Evolutionary conservation across 92 coral and sea anemone species (phyloP).

Genomic region (Siderastrea radians): DNA sequence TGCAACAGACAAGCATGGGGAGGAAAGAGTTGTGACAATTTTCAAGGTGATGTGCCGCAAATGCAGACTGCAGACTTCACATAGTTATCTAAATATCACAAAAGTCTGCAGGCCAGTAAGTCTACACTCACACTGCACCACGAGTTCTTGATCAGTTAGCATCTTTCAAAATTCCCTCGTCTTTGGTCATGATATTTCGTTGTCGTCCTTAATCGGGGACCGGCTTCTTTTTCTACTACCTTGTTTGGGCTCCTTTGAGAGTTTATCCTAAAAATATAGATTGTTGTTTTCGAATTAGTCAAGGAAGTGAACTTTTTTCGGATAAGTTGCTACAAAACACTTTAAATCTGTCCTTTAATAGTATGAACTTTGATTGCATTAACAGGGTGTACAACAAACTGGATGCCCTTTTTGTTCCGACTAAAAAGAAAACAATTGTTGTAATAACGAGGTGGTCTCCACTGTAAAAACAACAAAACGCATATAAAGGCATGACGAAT

Average conservation of each 20-base stretch:
- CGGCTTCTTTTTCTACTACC: not conserved
- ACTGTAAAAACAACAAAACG: not conserved
- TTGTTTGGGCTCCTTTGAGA: not conserved
- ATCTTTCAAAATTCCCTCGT: constrained; percentile 4
- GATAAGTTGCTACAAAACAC: not conserved
- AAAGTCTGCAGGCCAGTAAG: not conserved
- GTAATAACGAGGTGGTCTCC: too few species aligned
- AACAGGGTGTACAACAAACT: too few species aligned
- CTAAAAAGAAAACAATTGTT: too few species aligned
- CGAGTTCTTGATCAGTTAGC: not conserved
- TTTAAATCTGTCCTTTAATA: not conserved
- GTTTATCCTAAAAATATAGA: not conserved
- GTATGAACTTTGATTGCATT: too few species aligned
- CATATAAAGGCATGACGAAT: not conserved
- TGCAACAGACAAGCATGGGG: too few species aligned
- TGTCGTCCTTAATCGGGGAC: not conserved
- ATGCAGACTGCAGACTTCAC: too few species aligned
- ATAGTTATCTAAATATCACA: not conserved
- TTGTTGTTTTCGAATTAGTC: not conserved
- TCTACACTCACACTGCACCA: not conserved
- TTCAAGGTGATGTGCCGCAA: too few species aligned
- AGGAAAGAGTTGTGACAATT: too few species aligned
- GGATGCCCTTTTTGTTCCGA: too few species aligned
- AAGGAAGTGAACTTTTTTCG: not conserved
- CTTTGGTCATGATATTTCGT: not conserved